These are phyloP conservation scores for Spialia ferax DNA, from an alignment of 2,888 invertebrate genomes.

Conservation along the genomic window DNA sequence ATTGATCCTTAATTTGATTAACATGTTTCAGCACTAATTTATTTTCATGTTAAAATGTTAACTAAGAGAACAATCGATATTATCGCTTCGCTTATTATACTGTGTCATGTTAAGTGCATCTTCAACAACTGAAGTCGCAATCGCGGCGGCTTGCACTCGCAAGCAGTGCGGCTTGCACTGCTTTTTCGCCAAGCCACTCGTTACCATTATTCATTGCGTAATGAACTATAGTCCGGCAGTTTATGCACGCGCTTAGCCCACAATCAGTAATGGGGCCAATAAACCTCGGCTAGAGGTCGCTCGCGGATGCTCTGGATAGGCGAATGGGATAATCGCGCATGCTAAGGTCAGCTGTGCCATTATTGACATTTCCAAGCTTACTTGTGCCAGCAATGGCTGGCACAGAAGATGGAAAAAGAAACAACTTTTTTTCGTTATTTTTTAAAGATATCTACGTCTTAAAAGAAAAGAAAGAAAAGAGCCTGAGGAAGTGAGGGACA, in stretches of 20 bases:
- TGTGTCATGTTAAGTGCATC: neutral
- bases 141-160: neutral
- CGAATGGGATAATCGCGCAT: neutral
- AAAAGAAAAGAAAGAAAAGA: no score
- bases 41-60: no score
- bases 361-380: no score
- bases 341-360: neutral
- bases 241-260: slow-evolving; percentile 29
- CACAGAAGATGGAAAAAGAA: no score
- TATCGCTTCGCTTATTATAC: no score
- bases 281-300: slow-evolving; percentile 28
- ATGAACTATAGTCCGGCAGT: slow-evolving; percentile 18
- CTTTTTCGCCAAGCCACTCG: neutral
- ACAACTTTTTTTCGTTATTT: no score
- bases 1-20: no score
- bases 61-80: neutral
- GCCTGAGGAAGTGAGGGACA: no score
- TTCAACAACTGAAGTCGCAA: neutral
- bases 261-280: slow-evolving; percentile 34
- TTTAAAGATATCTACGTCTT: no score
- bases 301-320: slow-evolving; percentile 7
- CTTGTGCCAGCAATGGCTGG: no score
- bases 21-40: no score
- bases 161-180: neutral
- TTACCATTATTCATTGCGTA: slow-evolving; percentile 17